Evolutionary conservation across 2,888 invertebrate genomes (phyloP), one percentile per base, ranked within the genome.

Genomic region (Arrhopalites spinosus): DNA sequence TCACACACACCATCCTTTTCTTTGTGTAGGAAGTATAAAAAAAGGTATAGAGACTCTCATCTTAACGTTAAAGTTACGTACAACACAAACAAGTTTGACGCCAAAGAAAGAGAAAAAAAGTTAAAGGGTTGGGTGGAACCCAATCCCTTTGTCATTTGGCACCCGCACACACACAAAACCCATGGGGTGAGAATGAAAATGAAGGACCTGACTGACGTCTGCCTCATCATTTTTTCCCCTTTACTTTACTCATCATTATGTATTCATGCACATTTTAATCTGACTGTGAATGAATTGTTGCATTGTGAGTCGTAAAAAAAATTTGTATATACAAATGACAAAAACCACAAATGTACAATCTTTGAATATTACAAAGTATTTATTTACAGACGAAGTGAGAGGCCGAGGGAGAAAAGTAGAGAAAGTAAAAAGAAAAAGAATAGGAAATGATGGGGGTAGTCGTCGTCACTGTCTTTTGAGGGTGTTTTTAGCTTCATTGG

Each of bases 401-500:
- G 36, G 36, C 3, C 11, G 63, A 36, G 20, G 7, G 45, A 23
- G 43, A 66, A 15, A 43, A 20, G 20, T 5, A 11, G 66, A 1
- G 50, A 15, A n/a, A 68, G 50, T 47, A 27, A 59, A 27, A 59
- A 27, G 23, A 27, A 27, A 3, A 13, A 15, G 23, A 27, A 3
- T n/a, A 27, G 25, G 27, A 25, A 50, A 56, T 17, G 59, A 29
- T 11, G 43, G 23, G 71, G 71, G 59, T 59, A 23, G 15, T 13
- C 29, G 50, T 43, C 20, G 1, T 20, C 50, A 2, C 20, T 17
- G 3, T 59, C 23, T 25, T 13, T 20, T 27, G 20, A 27, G 71
- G 36, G 53, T 53, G 56, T 29, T 69, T 59, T 25, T 27, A 50
- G 53, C 56, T 69, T 53, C 30, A 53, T 66, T 66, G 66, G 66